Evolutionary conservation across 2,113 vertebrate species (phyloP).

Genomic region (Piprites chloris): DNA sequence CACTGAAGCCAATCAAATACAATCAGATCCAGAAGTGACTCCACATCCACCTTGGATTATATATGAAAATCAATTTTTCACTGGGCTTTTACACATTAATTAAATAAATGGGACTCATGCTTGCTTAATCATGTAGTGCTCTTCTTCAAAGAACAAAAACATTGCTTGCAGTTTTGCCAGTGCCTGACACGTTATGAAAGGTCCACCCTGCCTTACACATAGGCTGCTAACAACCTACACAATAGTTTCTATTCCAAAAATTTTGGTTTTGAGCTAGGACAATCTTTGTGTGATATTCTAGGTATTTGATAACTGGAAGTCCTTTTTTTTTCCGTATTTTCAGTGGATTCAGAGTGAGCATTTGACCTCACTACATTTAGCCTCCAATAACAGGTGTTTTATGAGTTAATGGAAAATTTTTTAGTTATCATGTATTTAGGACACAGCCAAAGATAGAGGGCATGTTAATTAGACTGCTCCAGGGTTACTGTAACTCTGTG

Average conservation of each 20-base stretch:
- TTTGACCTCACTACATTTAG: not conserved
- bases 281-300: not conserved
- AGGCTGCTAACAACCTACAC: not conserved
- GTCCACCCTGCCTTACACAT: not conserved
- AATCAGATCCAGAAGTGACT: slow-evolving; percentile 13
- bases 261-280: not conserved
- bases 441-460: slow-evolving; percentile 52
- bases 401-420: slow-evolving; percentile 45
- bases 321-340: not conserved
- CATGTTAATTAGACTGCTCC: slow-evolving; percentile 62
- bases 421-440: slow-evolving; percentile 51
- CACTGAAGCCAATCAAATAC: not conserved
- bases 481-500: slow-evolving; percentile 32
- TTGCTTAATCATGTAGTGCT: not conserved
- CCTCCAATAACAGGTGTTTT: not conserved
- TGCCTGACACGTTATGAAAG: not conserved
- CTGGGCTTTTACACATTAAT: not conserved
- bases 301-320: not conserved
- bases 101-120: not conserved
- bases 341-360: not conserved
- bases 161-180: not conserved
- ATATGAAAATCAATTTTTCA: slow-evolving; percentile 10
- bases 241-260: not conserved
- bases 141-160: not conserved
- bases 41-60: not conserved